Base-by-base conservation (phyloP, 2,888 invertebrate genomes). In the Desoria tigrina region DNA sequence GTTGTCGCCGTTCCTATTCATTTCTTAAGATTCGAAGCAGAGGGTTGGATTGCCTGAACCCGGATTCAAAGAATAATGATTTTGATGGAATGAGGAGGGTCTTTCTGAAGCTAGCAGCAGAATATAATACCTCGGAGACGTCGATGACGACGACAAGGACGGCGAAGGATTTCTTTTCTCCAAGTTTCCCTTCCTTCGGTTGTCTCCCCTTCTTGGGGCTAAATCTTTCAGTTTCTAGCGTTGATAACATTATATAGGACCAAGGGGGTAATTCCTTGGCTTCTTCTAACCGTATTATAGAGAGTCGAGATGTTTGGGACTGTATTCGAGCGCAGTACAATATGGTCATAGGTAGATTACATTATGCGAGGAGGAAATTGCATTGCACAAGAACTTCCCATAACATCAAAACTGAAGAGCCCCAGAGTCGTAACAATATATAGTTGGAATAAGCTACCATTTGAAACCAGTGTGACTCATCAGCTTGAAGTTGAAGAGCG, bases 391-490 rank as follows among this genome's bases (percentile, higher is more conserved):
- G n/a, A 45, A 45, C 45, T 45, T 45, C 21, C 45, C 45, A 45
- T 45, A 4, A 6, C 45, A 45, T 45, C 45, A 45, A 21, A 45
- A 45, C 45, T 45, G 45, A 45, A 45, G 9, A 45, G 16, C 45
- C 45, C 45, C 45, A 45, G 16, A 16, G 45, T 45, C 45, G 16
- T 45, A 6, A 45, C 16, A 45, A 21, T 21, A 45, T 16, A 45
- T 11, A 9, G n/a, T n/a, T 45, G 21, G 45, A 9, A 9, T 16
- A 45, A 21, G 45, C 6, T 18, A 6, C 21, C 21, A 45, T n/a
- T 45, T 45, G 45, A 45, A 45, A 45, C 45, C 45, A n/a, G 45
- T 45, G 45, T 45, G 45, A 45, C 45, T 45, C 45, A 45, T 45
- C 45, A 45, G 21, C 45, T 45, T 16, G 9, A 16, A 45, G n/a